Conservation (phyloP, 2,797 vertebrate species). For the Sandelia bainsii region DNA sequence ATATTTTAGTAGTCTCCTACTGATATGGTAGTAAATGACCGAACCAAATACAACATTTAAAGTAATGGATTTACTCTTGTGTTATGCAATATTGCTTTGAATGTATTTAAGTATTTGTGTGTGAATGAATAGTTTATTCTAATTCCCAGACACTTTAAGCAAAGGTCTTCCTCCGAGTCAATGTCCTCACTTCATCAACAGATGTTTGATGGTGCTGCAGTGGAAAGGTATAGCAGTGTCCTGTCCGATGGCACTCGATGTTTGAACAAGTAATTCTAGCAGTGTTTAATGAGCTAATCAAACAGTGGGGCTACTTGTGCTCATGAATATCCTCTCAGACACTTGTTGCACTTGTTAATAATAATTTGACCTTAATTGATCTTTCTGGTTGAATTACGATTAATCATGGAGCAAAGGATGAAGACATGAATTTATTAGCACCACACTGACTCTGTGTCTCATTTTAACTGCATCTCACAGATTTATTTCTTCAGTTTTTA, state of each 20-base stretch:
- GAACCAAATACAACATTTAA: too few species aligned
- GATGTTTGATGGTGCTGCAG: constrained; percentile 17
- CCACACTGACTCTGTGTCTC: background rate
- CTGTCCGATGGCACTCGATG: constrained; percentile 14
- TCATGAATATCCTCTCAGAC: constrained; percentile 33
- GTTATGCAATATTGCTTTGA: background rate
- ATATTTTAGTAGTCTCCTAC: too few species aligned
- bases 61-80: background rate
- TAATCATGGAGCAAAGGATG: constrained; percentile 26
- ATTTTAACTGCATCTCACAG: background rate
- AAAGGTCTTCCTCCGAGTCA: constrained; percentile 9
- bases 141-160: background rate
- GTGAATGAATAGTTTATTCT: background rate
- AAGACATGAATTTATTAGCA: constrained; percentile 14
- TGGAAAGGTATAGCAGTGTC: constrained; percentile 21
- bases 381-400: constrained; percentile 31
- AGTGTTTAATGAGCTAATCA: constrained; percentile 63
- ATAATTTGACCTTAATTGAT: constrained; percentile 47
- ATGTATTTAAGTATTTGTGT: background rate
- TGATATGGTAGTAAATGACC: too few species aligned
- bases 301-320: constrained; percentile 37
- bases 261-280: constrained; percentile 54
- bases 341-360: constrained; percentile 15
- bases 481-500: background rate
- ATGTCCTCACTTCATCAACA: constrained; percentile 37